Conservation (phyloP, 2,113 vertebrate species). For the Callionymus lyra region DNA sequence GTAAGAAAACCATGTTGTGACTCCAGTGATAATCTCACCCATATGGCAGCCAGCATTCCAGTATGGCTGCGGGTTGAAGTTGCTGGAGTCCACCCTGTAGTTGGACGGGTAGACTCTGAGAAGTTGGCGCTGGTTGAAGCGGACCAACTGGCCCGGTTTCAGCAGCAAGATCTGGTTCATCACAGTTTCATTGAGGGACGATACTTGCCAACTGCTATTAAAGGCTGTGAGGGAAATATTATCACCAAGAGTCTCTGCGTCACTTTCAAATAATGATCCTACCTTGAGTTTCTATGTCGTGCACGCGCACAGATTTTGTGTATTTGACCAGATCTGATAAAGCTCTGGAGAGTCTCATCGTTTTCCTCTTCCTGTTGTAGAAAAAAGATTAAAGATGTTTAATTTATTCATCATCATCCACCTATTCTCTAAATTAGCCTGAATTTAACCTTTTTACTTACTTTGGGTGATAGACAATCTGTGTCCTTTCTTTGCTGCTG, state of each 20-base stretch:
- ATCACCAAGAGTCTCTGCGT: background rate
- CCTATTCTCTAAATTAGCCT: background rate
- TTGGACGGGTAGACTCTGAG: slow-evolving; percentile 90
- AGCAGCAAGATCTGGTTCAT: slow-evolving; percentile 88
- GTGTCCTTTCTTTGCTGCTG: slow-evolving; percentile 64
- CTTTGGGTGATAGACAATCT: slow-evolving; percentile 75
- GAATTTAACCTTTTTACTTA: no score
- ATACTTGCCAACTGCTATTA: slow-evolving; percentile 86
- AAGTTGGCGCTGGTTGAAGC: slow-evolving; percentile 88
- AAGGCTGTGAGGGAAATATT: slow-evolving; percentile 40
- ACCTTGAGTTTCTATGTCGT: slow-evolving; percentile 83
- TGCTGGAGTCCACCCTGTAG: slow-evolving; percentile 90
- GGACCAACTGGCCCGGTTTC: slow-evolving; percentile 75
- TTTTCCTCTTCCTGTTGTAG: slow-evolving; percentile 75
- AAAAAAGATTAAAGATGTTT: background rate
- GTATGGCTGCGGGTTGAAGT: slow-evolving; percentile 92
- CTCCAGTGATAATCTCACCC: slow-evolving; percentile 57
- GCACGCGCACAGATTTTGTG: slow-evolving; percentile 86
- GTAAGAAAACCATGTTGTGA: no score
- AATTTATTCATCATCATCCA: no score
- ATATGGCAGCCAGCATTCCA: slow-evolving; percentile 95
- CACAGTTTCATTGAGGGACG: slow-evolving; percentile 87
- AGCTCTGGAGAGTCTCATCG: slow-evolving; percentile 85
- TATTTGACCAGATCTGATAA: slow-evolving; percentile 96
- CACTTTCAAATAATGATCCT: background rate